Percentiles rank a stretch among this genome's conserved stretches.
Conservation (phyloP, 2,888 invertebrate species). For the Coleophora deauratella region DNA sequence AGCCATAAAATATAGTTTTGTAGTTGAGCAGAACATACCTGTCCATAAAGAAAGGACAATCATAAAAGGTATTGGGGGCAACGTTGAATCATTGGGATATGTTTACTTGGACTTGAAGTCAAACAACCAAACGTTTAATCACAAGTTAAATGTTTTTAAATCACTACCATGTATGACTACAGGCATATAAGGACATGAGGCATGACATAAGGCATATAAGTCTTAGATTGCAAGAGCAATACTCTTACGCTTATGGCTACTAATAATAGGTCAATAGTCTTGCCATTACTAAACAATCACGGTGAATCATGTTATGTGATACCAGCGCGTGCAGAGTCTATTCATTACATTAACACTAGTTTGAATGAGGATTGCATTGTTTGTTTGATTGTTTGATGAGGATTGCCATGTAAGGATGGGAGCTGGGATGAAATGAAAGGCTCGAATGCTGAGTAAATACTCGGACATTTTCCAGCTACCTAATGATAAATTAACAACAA, state of each 20-base stretch:
- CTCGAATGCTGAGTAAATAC: too few species aligned
- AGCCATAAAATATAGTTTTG: slow-evolving; percentile 10
- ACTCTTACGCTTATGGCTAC: not conserved
- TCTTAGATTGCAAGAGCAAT: not conserved
- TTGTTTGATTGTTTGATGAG: too few species aligned
- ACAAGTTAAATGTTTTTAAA: slow-evolving; percentile 8
- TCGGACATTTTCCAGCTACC: too few species aligned
- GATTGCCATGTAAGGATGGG: too few species aligned
- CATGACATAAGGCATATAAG: slow-evolving; percentile 1
- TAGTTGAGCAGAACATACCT: slow-evolving; percentile 6
- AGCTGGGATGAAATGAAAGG: too few species aligned
- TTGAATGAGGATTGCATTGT: too few species aligned
- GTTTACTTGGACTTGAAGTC: slow-evolving; percentile 2
- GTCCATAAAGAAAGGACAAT: slow-evolving; percentile 11
- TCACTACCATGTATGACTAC: too few species aligned
- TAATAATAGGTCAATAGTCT: not conserved
- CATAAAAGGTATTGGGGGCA: slow-evolving; percentile 13
- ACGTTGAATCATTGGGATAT: slow-evolving; percentile 6
- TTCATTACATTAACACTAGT: too few species aligned
- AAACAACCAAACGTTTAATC: not conserved
- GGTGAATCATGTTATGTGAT: too few species aligned
- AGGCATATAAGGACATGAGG: slow-evolving; percentile 7
- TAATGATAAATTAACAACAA: too few species aligned
- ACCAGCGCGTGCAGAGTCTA: too few species aligned
- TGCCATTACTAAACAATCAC: slow-evolving; percentile 7